Conservation (phyloP, 64 coral and sea anemone genomes). For the Exaiptasia diaphana region DNA sequence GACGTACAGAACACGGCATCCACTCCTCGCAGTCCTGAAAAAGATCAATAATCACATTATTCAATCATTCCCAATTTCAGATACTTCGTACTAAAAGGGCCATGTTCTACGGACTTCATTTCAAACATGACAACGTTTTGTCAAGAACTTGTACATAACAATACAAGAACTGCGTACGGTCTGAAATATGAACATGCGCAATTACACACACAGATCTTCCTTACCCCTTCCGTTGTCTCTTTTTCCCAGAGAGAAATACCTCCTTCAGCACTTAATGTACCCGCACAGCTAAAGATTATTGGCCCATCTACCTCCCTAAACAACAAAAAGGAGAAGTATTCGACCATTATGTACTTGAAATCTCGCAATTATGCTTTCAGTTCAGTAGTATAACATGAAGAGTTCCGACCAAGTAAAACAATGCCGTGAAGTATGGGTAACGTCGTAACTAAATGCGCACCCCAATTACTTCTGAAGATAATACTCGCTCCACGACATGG, state of each 20-base stretch:
- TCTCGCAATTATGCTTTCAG: background rate
- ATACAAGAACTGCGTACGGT: no score
- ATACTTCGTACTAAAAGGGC: no score
- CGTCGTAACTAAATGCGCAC: background rate
- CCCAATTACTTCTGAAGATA: background rate
- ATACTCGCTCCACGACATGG: no score
- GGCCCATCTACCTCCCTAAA: conserved; percentile 55
- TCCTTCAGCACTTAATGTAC: conserved; percentile 65
- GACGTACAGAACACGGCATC: no score
- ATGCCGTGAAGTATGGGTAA: background rate
- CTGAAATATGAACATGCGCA: no score
- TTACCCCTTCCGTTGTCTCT: background rate
- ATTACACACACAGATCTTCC: no score
- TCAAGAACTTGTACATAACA: no score
- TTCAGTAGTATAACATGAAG: background rate
- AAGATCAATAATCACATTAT: no score
- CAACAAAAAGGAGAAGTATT: background rate
- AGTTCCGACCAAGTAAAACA: background rate
- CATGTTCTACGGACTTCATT: no score
- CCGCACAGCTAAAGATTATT: conserved; percentile 62
- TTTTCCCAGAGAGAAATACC: conserved; percentile 74
- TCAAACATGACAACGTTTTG: no score
- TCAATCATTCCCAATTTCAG: no score
- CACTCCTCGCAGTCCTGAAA: no score
- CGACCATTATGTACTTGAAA: background rate